Conservation (phyloP, 1,140 invertebrate species). For the Drosophila erecta region DNA sequence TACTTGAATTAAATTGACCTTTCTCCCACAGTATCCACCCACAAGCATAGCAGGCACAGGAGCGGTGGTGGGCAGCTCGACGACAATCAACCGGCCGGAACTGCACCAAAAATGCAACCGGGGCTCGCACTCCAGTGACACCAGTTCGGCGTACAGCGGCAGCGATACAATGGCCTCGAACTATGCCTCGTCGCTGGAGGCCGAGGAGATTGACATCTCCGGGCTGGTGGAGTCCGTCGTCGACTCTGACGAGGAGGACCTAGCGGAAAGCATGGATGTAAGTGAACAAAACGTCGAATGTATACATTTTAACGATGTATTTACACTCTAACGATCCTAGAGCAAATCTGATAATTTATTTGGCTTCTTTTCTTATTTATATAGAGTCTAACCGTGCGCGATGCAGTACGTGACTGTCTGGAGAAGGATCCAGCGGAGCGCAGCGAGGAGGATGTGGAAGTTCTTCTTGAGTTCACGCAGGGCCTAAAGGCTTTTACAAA, state of each 20-base stretch:
- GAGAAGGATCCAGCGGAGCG: slow-evolving; percentile 98
- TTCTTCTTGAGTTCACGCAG: slow-evolving; percentile 98
- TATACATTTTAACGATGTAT: too few relatives aligned
- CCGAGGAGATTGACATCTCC: slow-evolving; percentile 95
- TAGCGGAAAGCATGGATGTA: slow-evolving; percentile 96
- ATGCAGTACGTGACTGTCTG: slow-evolving; percentile 97
- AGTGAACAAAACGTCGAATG: slow-evolving; percentile 69
- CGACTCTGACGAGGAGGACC: slow-evolving; percentile 97
- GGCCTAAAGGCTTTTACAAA: slow-evolving; percentile 97
- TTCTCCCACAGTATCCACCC: slow-evolving; percentile 64
- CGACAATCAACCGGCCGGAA: slow-evolving; percentile 85
- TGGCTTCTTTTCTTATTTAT: neutral
- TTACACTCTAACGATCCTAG: too few relatives aligned
- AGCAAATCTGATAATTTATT: too few relatives aligned
- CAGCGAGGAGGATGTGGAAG: slow-evolving; percentile 97
- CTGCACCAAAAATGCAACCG: slow-evolving; percentile 93
- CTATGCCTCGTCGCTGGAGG: slow-evolving; percentile 93
- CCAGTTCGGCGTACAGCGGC: slow-evolving; percentile 97
- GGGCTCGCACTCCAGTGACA: slow-evolving; percentile 95
- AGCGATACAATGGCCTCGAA: slow-evolving; percentile 98
- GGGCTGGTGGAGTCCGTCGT: slow-evolving; percentile 97
- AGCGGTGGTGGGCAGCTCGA: slow-evolving; percentile 32
- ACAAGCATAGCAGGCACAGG: slow-evolving; percentile 57
- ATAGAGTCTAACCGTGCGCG: slow-evolving; percentile 94
- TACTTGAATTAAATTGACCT: slow-evolving; percentile 27